Conservation (phyloP, 2,888 invertebrate species). For the Caenorhabditis sinica region DNA sequence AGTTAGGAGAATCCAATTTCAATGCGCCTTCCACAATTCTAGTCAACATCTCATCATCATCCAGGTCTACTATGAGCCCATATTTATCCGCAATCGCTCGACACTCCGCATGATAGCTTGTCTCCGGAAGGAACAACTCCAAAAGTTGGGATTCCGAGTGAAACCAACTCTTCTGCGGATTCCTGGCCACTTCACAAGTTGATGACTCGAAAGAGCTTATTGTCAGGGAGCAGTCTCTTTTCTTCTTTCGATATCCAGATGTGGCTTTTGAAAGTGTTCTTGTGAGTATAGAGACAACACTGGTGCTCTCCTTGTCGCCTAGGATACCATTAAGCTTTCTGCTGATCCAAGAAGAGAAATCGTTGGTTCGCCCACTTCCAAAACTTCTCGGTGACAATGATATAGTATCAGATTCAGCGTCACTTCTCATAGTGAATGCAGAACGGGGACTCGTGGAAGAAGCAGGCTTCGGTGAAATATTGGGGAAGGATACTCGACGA, state of each 20-base stretch:
- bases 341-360: slow-evolving; percentile 55
- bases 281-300: slow-evolving; percentile 52
- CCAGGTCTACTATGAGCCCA: slow-evolving; percentile 58
- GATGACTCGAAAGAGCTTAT: slow-evolving; percentile 28
- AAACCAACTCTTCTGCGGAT: slow-evolving; percentile 39
- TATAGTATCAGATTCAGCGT: slow-evolving; percentile 50
- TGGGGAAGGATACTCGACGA: slow-evolving; percentile 61
- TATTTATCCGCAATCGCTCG: slow-evolving; percentile 56
- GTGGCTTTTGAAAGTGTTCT: slow-evolving; percentile 59
- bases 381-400: slow-evolving; percentile 49
- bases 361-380: slow-evolving; percentile 27
- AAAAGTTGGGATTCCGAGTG: slow-evolving; percentile 57
- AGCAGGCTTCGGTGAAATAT: slow-evolving; percentile 14
- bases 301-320: slow-evolving; percentile 27
- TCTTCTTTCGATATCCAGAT: slow-evolving; percentile 34
- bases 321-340: slow-evolving; percentile 56
- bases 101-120: slow-evolving; percentile 49
- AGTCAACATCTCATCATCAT: slow-evolving; percentile 50
- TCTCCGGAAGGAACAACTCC: slow-evolving; percentile 48
- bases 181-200: slow-evolving; percentile 4
- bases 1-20: slow-evolving; percentile 24
- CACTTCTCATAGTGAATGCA: slow-evolving; percentile 25
- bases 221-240: slow-evolving; percentile 35
- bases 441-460: not conserved
- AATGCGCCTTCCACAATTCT: slow-evolving; percentile 63